Evolutionary conservation across 1,140 invertebrate genomes (phyloP), one percentile per base, ranked within the genome.

Genomic region (Drosophila nikananu): DNA sequence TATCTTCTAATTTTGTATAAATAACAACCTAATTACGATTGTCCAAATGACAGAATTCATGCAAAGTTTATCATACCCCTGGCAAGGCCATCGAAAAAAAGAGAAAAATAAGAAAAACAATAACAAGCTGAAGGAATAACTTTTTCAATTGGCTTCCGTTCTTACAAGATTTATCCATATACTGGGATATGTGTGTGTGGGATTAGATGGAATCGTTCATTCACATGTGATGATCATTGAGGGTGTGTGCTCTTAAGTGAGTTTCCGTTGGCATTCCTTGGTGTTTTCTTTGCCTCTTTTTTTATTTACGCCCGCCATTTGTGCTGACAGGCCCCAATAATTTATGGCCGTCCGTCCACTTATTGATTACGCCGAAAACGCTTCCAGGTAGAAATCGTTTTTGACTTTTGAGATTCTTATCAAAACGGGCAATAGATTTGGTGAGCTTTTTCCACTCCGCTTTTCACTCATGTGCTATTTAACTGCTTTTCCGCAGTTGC

Each of bases 121-220:
- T 58, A 77, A 73, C 48, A 57, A 57, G 54, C 61, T 37, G 72
- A 72, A 75, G 75, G 66, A 83, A 70, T 63, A 90, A 89, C 55
- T 89, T 87, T 87, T 89, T 89, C 84, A 84, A 89, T 87, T 90
- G 81, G 72, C 84, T 57, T 73, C 68, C 68, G 67, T 17, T 60
- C 70, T 72, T 73, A 60, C 67, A 60, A 72, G 70, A 73, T 73
- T 73, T 73, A 73, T 71, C 51, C 52, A 41, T 21, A 49, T 66
- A 39, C 9, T 12, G 8, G 27, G 35, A 35, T 25, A 25, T 60
- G 42, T 51, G 21, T 49, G 54, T 62, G 58, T 66, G 71, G 48
- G 52, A 68, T 70, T 75, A 84, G 57, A 74, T 77, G 61, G 80
- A 79, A 80, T 83, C 80, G 80, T 73, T 83, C 74, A 86, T 75